Conservation (phyloP, 2,113 vertebrate genomes). For the Odontophorus gujanensis region DNA sequence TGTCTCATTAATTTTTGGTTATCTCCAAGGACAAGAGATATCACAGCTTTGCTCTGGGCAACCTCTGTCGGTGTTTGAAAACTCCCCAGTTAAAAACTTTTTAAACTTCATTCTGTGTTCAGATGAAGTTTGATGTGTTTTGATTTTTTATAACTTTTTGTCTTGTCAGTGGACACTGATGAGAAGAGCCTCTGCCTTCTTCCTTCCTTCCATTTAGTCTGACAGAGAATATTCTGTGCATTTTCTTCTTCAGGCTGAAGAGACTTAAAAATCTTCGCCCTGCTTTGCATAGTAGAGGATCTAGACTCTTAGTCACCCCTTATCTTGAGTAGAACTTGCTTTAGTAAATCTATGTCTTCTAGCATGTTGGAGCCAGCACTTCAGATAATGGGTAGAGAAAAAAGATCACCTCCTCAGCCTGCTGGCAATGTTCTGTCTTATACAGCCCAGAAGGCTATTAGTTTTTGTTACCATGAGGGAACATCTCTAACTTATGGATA, state of each 20-base stretch:
- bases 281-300: neutral
- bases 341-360: neutral
- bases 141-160: neutral
- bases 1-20: neutral
- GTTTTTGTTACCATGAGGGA: neutral
- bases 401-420: rapidly evolving
- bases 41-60: neutral
- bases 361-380: neutral
- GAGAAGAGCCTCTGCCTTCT: neutral
- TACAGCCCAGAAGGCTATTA: neutral
- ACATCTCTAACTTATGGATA: neutral
- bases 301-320: neutral
- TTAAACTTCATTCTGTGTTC: neutral
- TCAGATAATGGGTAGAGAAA: neutral
- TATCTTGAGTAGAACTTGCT: rapidly evolving
- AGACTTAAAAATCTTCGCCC: neutral
- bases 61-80: neutral
- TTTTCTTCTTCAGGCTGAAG: neutral
- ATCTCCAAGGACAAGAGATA: neutral
- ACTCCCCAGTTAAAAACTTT: rapidly evolving
- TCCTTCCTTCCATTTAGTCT: neutral
- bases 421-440: neutral
- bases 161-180: neutral
- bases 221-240: neutral
- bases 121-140: neutral